Evolutionary conservation across 2,888 invertebrate species (phyloP).

Genomic region (Carabus problematicus): DNA sequence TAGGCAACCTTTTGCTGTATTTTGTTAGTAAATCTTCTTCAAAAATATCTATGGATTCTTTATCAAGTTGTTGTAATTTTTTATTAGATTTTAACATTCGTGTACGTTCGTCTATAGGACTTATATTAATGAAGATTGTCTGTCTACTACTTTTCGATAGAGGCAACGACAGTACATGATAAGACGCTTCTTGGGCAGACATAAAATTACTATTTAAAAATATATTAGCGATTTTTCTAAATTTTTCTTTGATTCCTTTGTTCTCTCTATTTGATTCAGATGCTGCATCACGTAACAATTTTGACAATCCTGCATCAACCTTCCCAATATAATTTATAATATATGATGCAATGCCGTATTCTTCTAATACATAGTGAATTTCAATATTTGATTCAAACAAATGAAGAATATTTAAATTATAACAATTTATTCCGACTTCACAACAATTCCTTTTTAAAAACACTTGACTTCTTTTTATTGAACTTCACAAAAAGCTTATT

Average conservation of each 20-base stretch:
- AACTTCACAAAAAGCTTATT: slow-evolving; percentile 39
- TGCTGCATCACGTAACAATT: too few species aligned
- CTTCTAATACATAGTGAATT: slow-evolving; percentile 46
- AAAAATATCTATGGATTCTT: slow-evolving; percentile 1
- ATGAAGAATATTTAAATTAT: slow-evolving; percentile 46
- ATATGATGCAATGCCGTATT: slow-evolving; percentile 47
- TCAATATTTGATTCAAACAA: slow-evolving; percentile 48
- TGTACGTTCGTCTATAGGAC: too few species aligned
- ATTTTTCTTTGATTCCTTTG: too few species aligned
- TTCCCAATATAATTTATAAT: slow-evolving; percentile 49
- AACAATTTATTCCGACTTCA: slow-evolving; percentile 46
- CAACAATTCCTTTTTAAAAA: slow-evolving; percentile 45
- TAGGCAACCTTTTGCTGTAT: not conserved
- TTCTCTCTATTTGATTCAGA: too few species aligned
- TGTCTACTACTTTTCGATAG: too few species aligned
- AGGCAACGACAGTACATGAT: too few species aligned
- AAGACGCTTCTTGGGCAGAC: too few species aligned
- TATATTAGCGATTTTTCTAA: too few species aligned
- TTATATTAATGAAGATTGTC: too few species aligned
- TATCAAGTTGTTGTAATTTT: too few species aligned
- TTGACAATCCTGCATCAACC: slow-evolving; percentile 47
- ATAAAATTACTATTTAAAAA: too few species aligned
- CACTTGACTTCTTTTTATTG: slow-evolving; percentile 41
- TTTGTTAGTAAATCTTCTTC: not conserved
- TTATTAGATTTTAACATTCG: too few species aligned